These are phyloP conservation scores for Pluvialis apricaria DNA, from an alignment of 2,113 vertebrate species.

Conservation along the genomic window DNA sequence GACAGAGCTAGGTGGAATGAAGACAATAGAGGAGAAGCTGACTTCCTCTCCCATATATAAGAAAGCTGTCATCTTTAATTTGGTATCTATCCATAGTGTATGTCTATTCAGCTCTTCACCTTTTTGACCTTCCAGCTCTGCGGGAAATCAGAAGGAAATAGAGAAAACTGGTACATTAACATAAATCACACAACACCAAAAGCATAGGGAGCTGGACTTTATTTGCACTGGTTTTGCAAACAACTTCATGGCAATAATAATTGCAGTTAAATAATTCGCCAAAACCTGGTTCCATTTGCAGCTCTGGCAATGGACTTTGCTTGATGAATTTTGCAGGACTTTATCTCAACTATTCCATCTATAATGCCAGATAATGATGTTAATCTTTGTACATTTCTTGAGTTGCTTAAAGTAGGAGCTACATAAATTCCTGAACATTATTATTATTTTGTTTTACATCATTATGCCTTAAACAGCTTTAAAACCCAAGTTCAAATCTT, in stretches of 20 bases:
- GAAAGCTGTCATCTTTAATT: neutral
- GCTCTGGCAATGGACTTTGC: neutral
- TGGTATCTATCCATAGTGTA: rapidly evolving
- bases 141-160: neutral
- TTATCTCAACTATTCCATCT: neutral
- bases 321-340: neutral
- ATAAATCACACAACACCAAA: neutral
- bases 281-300: neutral
- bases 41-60: neutral
- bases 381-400: neutral
- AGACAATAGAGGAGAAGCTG: neutral
- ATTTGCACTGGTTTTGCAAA: neutral
- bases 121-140: neutral
- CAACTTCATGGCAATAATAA: neutral
- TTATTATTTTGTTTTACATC: neutral
- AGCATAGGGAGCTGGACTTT: neutral
- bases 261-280: neutral
- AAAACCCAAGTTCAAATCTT: neutral
- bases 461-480: neutral
- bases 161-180: neutral
- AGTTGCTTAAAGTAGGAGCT: neutral
- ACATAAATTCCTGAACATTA: neutral
- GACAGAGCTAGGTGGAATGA: neutral
- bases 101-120: neutral
- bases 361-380: neutral